Evolutionary conservation across 2,113 vertebrate genomes (phyloP).

Genomic region (Enhydra lutris): DNA sequence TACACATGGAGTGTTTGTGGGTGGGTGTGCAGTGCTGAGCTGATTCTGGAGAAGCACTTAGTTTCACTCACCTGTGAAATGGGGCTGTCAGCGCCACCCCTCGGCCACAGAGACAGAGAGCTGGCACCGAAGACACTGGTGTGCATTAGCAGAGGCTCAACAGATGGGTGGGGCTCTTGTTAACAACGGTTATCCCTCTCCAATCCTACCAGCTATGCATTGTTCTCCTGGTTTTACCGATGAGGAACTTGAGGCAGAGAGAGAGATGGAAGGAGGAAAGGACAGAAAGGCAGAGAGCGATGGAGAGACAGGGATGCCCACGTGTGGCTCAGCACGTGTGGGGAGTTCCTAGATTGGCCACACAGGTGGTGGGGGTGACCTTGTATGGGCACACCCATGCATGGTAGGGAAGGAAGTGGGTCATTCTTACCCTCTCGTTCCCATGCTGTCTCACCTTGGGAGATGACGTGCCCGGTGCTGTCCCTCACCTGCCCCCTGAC

Average conservation of each 20-base stretch:
- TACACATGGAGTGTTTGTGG: not conserved
- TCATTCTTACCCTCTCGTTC: not conserved
- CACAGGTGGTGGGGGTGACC: rapidly evolving
- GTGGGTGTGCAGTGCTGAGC: not conserved
- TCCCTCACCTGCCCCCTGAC: not conserved
- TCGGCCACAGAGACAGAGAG: rapidly evolving
- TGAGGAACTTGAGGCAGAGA: not conserved
- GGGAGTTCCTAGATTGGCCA: not conserved
- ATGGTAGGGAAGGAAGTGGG: too few relatives aligned
- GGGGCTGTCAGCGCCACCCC: too few relatives aligned
- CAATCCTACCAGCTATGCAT: not conserved
- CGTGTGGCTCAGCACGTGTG: not conserved
- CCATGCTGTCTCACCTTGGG: not conserved
- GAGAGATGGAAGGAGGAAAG: not conserved
- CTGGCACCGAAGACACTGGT: not conserved
- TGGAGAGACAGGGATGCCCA: not conserved
- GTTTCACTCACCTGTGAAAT: not conserved
- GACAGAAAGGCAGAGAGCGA: not conserved
- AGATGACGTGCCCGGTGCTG: rapidly evolving
- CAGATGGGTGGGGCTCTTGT: not conserved
- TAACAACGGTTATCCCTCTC: too few relatives aligned
- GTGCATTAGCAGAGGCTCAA: not conserved
- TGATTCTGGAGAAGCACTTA: not conserved
- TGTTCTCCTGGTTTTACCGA: not conserved
- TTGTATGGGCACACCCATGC: not conserved